Conservation (phyloP, 2,888 invertebrate genomes). For the Phragmatobia fuliginosa region DNA sequence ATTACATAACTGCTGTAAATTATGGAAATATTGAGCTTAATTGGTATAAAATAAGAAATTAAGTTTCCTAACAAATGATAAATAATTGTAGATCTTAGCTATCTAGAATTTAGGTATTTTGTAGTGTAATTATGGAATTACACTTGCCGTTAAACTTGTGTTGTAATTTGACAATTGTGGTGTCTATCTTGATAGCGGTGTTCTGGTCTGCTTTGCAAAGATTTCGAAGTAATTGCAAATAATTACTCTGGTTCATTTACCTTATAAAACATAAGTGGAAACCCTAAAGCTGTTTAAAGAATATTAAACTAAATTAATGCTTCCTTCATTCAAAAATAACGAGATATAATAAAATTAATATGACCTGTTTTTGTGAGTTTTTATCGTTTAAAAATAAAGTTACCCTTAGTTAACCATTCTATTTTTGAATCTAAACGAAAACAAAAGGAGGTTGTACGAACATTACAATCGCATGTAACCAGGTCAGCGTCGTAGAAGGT, state of each 20-base stretch:
- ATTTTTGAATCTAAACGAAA: constrained; percentile 30
- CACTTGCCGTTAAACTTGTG: background rate
- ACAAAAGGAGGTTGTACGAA: constrained; percentile 38
- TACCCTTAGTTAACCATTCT: constrained; percentile 11
- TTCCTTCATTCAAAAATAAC: background rate
- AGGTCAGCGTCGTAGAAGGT: constrained; percentile 46
- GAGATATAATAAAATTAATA: background rate
- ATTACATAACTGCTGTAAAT: too few species aligned
- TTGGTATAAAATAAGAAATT: too few species aligned
- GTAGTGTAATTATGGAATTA: too few species aligned
- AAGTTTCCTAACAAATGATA: too few species aligned
- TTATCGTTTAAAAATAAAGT: background rate
- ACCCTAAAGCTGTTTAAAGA: background rate
- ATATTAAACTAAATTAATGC: background rate
- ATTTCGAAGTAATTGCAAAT: background rate
- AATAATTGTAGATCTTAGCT: too few species aligned
- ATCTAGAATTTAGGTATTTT: too few species aligned
- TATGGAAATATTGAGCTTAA: too few species aligned
- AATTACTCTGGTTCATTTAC: background rate
- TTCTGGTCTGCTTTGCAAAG: background rate
- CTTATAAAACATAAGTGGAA: background rate
- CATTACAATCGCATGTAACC: constrained; percentile 40
- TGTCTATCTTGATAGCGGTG: background rate
- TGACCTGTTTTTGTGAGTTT: background rate
- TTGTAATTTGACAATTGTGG: background rate